These are phyloP conservation scores for Chironomus tepperi DNA, from an alignment of 1,140 invertebrate species.

Conservation along the genomic window DNA sequence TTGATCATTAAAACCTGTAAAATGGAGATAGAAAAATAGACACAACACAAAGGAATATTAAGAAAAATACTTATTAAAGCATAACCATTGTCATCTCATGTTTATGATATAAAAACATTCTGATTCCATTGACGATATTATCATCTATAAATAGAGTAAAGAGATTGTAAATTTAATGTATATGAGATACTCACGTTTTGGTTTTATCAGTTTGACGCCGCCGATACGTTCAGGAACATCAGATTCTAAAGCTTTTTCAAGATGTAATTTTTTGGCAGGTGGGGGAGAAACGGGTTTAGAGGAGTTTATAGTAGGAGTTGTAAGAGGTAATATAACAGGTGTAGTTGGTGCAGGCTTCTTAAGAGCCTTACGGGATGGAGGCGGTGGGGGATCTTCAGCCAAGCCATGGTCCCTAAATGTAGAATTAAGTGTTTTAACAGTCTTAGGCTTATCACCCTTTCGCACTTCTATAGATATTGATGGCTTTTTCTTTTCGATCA, in stretches of 20 bases:
- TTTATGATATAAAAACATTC: background rate
- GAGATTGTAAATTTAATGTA: slow-evolving; percentile 24
- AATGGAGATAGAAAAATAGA: background rate
- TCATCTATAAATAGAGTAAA: slow-evolving; percentile 25
- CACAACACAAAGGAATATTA: background rate
- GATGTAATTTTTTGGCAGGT: slow-evolving; percentile 42
- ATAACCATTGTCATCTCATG: background rate
- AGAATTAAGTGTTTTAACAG: slow-evolving; percentile 79
- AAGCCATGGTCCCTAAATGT: slow-evolving; percentile 79
- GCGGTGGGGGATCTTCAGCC: slow-evolving; percentile 71
- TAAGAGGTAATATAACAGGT: slow-evolving; percentile 31
- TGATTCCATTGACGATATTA: slow-evolving; percentile 23
- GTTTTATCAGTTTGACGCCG: slow-evolving; percentile 77
- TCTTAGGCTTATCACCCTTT: slow-evolving; percentile 64
- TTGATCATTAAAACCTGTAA: slow-evolving; percentile 22
- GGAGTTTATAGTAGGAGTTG: slow-evolving; percentile 26
- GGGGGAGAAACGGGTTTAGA: slow-evolving; percentile 42
- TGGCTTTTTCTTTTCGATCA: slow-evolving; percentile 53
- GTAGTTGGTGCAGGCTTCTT: slow-evolving; percentile 50
- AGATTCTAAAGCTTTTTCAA: slow-evolving; percentile 69
- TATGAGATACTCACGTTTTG: slow-evolving; percentile 67
- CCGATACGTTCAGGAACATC: slow-evolving; percentile 59
- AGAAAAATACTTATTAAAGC: background rate
- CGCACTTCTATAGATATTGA: slow-evolving; percentile 71
- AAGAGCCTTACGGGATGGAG: slow-evolving; percentile 51